Conservation (phyloP, 2,888 invertebrate genomes). For the Helicoverpa assulta region DNA sequence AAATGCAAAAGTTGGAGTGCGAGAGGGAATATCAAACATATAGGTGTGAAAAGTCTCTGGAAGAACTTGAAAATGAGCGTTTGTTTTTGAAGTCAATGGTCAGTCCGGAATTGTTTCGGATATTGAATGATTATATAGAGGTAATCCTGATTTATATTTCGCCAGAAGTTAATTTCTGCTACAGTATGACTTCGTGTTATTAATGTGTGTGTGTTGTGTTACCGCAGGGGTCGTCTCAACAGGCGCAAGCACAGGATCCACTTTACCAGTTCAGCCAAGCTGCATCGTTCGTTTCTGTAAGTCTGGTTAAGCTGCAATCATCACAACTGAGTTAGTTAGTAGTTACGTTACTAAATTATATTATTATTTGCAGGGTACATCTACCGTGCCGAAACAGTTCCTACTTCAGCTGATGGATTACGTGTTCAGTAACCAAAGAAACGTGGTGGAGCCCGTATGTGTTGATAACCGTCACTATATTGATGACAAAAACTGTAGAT, state of each 20-base stretch:
- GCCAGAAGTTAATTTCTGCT: neutral
- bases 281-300: conserved; percentile 58
- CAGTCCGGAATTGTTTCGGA: conserved; percentile 55
- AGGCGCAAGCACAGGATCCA: conserved; percentile 49
- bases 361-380: conserved; percentile 55
- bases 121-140: conserved; percentile 72
- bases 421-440: conserved; percentile 25
- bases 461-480: too few species aligned
- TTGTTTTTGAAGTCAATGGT: conserved; percentile 44
- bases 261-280: conserved; percentile 49
- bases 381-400: conserved; percentile 54
- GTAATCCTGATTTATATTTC: conserved; percentile 52
- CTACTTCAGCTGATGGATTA: conserved; percentile 47
- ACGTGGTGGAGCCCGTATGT: conserved; percentile 50
- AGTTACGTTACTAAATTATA: neutral
- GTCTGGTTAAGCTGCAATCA: conserved; percentile 14
- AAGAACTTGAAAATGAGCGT: conserved; percentile 63
- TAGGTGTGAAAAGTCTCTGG: conserved; percentile 65
- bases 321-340: too few species aligned
- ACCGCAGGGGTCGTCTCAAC: conserved; percentile 53
- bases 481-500: too few species aligned
- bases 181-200: neutral
- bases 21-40: conserved; percentile 67
- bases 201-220: conserved; percentile 15
- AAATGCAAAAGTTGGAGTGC: conserved; percentile 66